These are phyloP conservation scores for Chrysomela aeneicollis DNA, from an alignment of 2,888 invertebrate species.

Conservation along the genomic window DNA sequence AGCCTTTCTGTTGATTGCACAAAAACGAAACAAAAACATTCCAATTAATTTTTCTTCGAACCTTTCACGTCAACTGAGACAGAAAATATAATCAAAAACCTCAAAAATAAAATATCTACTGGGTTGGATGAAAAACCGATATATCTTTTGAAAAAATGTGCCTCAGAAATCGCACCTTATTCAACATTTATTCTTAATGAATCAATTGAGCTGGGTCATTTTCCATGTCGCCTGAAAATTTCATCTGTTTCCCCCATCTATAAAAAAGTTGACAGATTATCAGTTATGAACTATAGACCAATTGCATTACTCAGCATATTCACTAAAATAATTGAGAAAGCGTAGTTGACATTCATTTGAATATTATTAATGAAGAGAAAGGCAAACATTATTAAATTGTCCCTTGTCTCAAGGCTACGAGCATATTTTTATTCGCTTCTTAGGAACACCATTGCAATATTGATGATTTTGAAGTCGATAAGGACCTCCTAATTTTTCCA, in stretches of 20 bases:
- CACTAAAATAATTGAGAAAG: background rate
- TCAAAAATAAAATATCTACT: background rate
- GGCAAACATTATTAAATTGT: too few species aligned
- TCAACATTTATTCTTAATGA: background rate
- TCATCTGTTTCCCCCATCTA: background rate
- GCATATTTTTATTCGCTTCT: too few species aligned
- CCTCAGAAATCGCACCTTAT: background rate
- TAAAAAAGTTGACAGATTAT: background rate
- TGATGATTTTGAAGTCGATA: too few species aligned
- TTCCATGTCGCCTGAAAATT: background rate
- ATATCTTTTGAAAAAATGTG: background rate
- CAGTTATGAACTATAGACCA: background rate
- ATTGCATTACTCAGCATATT: background rate
- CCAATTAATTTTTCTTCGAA: conserved; percentile 6
- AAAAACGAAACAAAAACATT: background rate
- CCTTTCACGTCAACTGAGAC: conserved; percentile 8
- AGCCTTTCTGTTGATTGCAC: background rate
- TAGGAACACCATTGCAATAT: too few species aligned
- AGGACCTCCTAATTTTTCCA: too few species aligned
- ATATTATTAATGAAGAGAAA: too few species aligned
- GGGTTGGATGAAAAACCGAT: background rate
- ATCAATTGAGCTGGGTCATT: background rate
- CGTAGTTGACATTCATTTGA: too few species aligned
- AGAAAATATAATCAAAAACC: background rate
- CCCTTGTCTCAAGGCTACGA: too few species aligned